Base-by-base conservation (phyloP, 2,797 vertebrate genomes). In the Neoniphon sammara region DNA sequence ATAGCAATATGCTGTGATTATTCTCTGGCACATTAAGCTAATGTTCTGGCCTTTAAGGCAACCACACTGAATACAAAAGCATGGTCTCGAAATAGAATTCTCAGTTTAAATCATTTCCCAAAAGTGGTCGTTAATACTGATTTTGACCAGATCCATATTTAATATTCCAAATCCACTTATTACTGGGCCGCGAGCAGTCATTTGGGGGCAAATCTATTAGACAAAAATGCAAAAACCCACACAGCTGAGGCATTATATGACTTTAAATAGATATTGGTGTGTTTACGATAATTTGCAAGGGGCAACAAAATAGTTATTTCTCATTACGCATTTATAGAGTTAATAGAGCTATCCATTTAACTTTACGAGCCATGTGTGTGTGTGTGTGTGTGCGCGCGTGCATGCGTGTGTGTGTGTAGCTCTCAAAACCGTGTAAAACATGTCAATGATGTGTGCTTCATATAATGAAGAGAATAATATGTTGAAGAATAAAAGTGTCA, bases 21-120 rank as follows among this genome's bases (percentile, higher is more conserved):
- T 91, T 63, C 63, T 62, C 76, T 73, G 77, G 75, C 52, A 56
- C 66, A 81, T 85, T 71, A 79, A 69, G 71, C n/a, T 57, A 80
- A 23, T 55, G 63, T 44, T 75, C 60, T 78, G 71, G 77, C 77
- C 65, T 84, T 79, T 73, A 79, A 85, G 47, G 53, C 57, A 62
- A 62, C 66, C 49, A 10, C 58, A 31, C 50, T 58, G 59, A 77
- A 82, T 57, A 77, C 31, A 80, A 80, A 85, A 77, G 62, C 59
- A 67, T 10, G 25, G 18, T 58, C 56, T 62, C 66, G 21, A 79
- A 83, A 87, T 73, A 84, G n/a, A 87, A 70, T 56, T 86, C 63
- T 77, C 42, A 60, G 61, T 85, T 73, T 27, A 71, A 73, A 63
- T 76, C 20, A 58, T 80, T 80, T 84, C 54, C 70, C 52, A 55